phyloP scores from a whole-genome alignment of 2,113 vertebrate species.

The Accipiter virgatus region DNA sequence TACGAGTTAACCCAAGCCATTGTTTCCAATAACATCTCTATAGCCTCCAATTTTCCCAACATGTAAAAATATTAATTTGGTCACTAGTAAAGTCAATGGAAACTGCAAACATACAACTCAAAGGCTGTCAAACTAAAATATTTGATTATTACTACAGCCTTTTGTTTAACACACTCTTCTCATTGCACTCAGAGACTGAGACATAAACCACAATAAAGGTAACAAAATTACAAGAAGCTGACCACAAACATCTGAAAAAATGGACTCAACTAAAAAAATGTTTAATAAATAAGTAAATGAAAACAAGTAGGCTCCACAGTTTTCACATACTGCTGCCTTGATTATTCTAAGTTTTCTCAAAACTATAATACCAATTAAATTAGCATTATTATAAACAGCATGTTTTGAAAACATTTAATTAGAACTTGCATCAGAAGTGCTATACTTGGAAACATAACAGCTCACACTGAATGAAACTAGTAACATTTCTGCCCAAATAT shows the following conservation, averaged over 20 bases:
- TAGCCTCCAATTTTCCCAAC: neutral
- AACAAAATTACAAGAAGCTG: neutral
- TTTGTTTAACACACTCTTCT: neutral
- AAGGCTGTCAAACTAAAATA: neutral
- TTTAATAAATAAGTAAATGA: neutral
- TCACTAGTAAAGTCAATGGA: neutral
- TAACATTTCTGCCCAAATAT: neutral
- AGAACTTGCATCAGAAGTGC: neutral
- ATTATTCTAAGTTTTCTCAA: neutral
- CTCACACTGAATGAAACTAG: neutral
- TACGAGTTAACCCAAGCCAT: neutral
- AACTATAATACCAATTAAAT: neutral
- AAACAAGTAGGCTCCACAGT: neutral
- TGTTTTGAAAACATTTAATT: slow-evolving; percentile 15
- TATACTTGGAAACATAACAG: neutral
- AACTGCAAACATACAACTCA: neutral
- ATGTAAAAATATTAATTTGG: neutral
- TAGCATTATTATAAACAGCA: neutral
- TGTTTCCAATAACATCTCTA: neutral
- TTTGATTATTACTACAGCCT: neutral
- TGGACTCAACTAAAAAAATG: neutral
- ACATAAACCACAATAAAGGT: neutral
- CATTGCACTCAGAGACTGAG: neutral
- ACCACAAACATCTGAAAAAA: neutral
- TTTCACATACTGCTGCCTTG: neutral